Evolutionary conservation across 2,797 vertebrate species (phyloP).

Genomic region (Darevskia mixta): DNA sequence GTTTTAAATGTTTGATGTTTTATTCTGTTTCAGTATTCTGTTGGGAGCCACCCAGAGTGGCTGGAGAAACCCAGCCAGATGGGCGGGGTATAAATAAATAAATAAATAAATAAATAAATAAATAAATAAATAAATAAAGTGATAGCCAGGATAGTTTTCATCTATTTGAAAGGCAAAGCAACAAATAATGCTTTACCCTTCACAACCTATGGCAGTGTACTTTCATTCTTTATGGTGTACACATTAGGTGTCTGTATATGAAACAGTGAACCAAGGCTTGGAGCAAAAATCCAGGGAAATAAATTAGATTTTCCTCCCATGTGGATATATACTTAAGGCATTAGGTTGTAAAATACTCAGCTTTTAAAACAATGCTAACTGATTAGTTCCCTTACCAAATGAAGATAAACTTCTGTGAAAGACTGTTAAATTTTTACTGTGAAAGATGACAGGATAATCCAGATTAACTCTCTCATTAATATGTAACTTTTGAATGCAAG

Average conservation of each 20-base stretch:
- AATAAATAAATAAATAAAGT: neutral
- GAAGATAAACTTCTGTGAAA: neutral
- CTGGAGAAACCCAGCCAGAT: too few relatives aligned
- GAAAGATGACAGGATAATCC: too few relatives aligned
- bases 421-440: neutral
- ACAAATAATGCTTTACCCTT: neutral
- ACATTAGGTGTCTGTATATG: neutral
- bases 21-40: too few relatives aligned
- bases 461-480: too few relatives aligned
- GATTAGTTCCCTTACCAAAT: slow-evolving; percentile 22
- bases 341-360: neutral
- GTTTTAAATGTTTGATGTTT: too few relatives aligned
- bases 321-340: neutral
- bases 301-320: neutral
- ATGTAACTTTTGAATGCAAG: too few relatives aligned
- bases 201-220: neutral
- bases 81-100: too few relatives aligned
- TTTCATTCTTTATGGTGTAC: neutral
- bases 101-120: neutral
- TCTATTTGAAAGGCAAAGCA: neutral
- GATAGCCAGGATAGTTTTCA: neutral
- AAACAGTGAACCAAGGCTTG: neutral
- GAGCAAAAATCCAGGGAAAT: neutral
- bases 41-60: too few relatives aligned
- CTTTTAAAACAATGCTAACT: slow-evolving; percentile 25